A percentile compares a stretch with the other conserved stretches of the same genome.
phyloP scores from a whole-genome alignment of 2,888 invertebrate species.

The Cheilosia impressa region DNA sequence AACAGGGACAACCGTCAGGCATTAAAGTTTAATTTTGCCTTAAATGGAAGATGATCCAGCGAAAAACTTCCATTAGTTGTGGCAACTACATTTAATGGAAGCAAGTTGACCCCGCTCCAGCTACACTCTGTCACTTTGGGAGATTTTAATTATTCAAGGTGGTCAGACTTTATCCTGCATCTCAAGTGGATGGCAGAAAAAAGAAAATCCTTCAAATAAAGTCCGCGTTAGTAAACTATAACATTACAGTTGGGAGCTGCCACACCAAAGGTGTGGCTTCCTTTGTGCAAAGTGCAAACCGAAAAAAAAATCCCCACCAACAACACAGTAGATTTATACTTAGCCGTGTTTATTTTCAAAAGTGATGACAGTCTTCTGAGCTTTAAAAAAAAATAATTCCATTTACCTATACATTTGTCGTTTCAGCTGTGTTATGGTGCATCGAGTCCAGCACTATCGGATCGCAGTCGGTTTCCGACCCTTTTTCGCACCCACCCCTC shows the following conservation, averaged over 20 bases:
- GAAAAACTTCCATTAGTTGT: neutral
- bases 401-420: slow-evolving; percentile 55
- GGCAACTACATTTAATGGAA: neutral
- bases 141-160: slow-evolving; percentile 45
- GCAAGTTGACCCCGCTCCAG: neutral
- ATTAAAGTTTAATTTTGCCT: slow-evolving; percentile 27
- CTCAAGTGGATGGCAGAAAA: neutral
- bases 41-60: neutral
- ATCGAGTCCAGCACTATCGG: slow-evolving; percentile 98
- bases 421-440: slow-evolving; percentile 98
- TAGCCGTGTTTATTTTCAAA: neutral
- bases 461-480: slow-evolving; percentile 98
- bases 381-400: neutral
- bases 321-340: slow-evolving; percentile 7
- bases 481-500: slow-evolving; percentile 99
- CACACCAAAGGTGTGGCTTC: neutral
- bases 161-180: neutral
- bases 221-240: neutral
- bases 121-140: neutral
- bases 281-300: neutral
- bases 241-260: neutral
- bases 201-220: slow-evolving; percentile 5
- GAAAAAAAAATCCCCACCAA: neutral
- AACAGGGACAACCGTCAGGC: neutral
- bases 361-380: neutral